Evolutionary conservation across 2,797 vertebrate species (phyloP).

Genomic region (Macroramphosus scolopax): DNA sequence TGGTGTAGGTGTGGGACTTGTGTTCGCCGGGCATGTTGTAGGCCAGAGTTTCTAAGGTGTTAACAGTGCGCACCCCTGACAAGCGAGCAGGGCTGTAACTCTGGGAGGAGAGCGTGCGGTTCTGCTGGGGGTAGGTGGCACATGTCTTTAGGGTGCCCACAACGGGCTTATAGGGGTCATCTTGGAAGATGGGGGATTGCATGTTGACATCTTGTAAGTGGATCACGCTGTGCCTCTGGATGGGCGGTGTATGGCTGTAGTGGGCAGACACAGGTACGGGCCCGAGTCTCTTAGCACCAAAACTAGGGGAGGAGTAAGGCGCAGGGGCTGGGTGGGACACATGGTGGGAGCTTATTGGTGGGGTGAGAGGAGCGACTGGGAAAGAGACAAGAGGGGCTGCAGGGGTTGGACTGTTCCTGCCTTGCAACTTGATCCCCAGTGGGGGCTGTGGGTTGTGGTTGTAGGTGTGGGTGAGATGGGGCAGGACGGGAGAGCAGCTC

Average conservation of each 20-base stretch:
- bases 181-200: slow-evolving; percentile 88
- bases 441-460: slow-evolving; percentile 83
- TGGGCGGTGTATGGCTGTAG: slow-evolving; percentile 95
- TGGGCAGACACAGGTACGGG: slow-evolving; percentile 88
- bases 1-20: slow-evolving; percentile 96
- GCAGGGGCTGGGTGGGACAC: slow-evolving; percentile 56
- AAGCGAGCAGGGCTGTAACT: slow-evolving; percentile 93
- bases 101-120: slow-evolving; percentile 94
- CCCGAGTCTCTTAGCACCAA: slow-evolving; percentile 82
- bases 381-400: slow-evolving; percentile 66
- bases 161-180: slow-evolving; percentile 86
- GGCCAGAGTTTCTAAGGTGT: slow-evolving; percentile 86
- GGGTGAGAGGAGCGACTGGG: slow-evolving; percentile 67
- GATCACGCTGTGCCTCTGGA: slow-evolving; percentile 95
- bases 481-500: slow-evolving; percentile 87
- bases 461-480: slow-evolving; percentile 85
- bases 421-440: slow-evolving; percentile 86
- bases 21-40: slow-evolving; percentile 87
- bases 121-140: slow-evolving; percentile 98
- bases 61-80: slow-evolving; percentile 87
- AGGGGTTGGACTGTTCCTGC: slow-evolving; percentile 86
- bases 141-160: slow-evolving; percentile 93
- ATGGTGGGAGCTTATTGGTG: slow-evolving; percentile 58
- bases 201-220: slow-evolving; percentile 91
- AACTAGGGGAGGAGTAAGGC: slow-evolving; percentile 86